Percentiles rank a stretch among this genome's conserved stretches.
Conservation (phyloP, 2,113 vertebrate species). For the Phrynocephalus versicolor region DNA sequence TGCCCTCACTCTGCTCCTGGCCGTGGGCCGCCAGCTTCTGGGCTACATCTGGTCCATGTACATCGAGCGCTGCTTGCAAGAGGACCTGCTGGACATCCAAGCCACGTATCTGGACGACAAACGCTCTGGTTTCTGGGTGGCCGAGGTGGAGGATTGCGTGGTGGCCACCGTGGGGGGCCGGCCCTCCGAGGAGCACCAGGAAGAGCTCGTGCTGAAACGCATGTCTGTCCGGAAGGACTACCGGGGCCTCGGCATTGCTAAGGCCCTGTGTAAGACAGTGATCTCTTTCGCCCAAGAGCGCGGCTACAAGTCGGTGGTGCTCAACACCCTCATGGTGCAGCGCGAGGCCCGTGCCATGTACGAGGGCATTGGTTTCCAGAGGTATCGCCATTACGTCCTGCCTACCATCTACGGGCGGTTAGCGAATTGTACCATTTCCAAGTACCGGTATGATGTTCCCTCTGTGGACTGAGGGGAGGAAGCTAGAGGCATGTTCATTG, state of each 20-base stretch:
- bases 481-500: fast-evolving
- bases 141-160: constrained; percentile 53
- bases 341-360: constrained; percentile 64
- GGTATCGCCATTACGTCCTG: constrained; percentile 47
- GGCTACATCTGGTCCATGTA: constrained; percentile 54
- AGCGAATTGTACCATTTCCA: constrained; percentile 40
- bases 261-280: constrained; percentile 56
- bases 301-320: constrained; percentile 58
- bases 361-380: constrained; percentile 53
- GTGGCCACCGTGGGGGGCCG: constrained; percentile 64
- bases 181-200: constrained; percentile 23
- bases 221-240: constrained; percentile 61
- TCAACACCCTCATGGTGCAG: constrained; percentile 72
- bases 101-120: constrained; percentile 47
- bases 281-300: constrained; percentile 55
- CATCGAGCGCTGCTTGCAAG: constrained; percentile 62
- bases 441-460: constrained; percentile 39
- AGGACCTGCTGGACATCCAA: constrained; percentile 68
- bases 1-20: constrained; percentile 52
- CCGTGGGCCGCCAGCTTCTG: constrained; percentile 50
- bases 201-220: constrained; percentile 63
- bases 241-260: constrained; percentile 64
- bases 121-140: constrained; percentile 70
- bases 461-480: neutral
- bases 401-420: constrained; percentile 57